Evolutionary conservation across 2,797 vertebrate species (phyloP).

Genomic region (Alcedo quadribrachys): DNA sequence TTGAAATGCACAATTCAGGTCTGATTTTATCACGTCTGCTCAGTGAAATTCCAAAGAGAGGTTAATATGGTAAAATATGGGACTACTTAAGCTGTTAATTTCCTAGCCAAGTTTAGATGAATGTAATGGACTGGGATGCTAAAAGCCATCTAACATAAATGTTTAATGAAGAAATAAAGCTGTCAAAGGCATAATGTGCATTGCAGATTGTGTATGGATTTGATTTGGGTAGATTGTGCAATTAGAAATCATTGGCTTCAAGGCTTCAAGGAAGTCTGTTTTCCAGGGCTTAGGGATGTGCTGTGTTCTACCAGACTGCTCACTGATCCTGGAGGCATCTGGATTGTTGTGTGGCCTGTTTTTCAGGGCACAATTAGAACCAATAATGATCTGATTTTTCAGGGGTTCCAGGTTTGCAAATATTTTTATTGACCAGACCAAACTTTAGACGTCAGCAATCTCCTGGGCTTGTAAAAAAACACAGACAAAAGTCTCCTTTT

Average conservation of each 20-base stretch:
- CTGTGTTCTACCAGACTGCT: background rate
- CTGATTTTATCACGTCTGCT: background rate
- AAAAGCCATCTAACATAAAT: constrained; percentile 57
- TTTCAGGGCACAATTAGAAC: background rate
- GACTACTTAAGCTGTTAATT: constrained; percentile 51
- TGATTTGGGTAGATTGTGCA: background rate
- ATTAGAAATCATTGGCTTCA: background rate
- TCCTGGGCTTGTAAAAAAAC: background rate
- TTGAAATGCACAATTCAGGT: background rate
- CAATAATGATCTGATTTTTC: background rate
- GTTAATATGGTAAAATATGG: constrained; percentile 47
- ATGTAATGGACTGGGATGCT: constrained; percentile 12
- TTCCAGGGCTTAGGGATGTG: background rate
- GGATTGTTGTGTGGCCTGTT: background rate
- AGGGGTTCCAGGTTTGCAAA: background rate
- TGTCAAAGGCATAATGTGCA: constrained; percentile 38
- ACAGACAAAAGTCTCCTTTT: background rate
- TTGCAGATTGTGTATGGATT: constrained; percentile 22
- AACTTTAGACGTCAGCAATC: background rate
- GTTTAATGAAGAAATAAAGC: constrained; percentile 70
- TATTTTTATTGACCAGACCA: background rate
- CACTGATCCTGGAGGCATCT: background rate
- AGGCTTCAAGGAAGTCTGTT: background rate
- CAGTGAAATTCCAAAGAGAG: background rate
- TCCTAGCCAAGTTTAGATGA: constrained; percentile 44